phyloP scores from a whole-genome alignment of 2,888 invertebrate genomes.

The Trichogramma dendrolimi region DNA sequence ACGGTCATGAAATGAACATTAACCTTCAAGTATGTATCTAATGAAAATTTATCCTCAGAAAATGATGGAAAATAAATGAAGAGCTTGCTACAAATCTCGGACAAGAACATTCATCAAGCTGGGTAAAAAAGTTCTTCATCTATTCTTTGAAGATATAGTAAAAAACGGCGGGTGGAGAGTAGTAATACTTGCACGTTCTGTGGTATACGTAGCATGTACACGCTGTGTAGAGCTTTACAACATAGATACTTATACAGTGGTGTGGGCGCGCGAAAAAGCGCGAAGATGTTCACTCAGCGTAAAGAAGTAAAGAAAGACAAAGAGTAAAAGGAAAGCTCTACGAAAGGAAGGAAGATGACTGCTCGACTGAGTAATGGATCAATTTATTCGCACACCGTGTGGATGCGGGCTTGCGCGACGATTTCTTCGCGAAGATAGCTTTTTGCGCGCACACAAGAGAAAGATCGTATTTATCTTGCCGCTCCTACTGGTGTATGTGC shows the following conservation, averaged over 20 bases:
- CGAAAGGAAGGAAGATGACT: constrained; percentile 45
- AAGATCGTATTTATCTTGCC: constrained; percentile 49
- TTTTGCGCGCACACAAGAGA: constrained; percentile 20
- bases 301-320: constrained; percentile 25
- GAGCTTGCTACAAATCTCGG: constrained; percentile 15
- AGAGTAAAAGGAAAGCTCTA: not conserved
- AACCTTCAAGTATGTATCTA: no score
- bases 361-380: constrained; percentile 50
- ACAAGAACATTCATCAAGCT: not conserved
- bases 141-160: not conserved
- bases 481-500: constrained; percentile 17
- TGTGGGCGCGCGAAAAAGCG: no score
- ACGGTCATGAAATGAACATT: no score
- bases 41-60: no score
- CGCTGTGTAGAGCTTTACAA: no score
- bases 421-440: constrained; percentile 26
- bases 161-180: not conserved
- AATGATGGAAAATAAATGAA: constrained; percentile 18
- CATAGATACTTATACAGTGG: no score
- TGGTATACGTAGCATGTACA: no score
- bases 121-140: constrained; percentile 5
- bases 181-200: no score
- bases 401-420: constrained; percentile 44
- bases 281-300: not conserved
- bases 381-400: constrained; percentile 45